Conservation (phyloP, 2,888 invertebrate genomes). For the Polyommatus iphigenia region DNA sequence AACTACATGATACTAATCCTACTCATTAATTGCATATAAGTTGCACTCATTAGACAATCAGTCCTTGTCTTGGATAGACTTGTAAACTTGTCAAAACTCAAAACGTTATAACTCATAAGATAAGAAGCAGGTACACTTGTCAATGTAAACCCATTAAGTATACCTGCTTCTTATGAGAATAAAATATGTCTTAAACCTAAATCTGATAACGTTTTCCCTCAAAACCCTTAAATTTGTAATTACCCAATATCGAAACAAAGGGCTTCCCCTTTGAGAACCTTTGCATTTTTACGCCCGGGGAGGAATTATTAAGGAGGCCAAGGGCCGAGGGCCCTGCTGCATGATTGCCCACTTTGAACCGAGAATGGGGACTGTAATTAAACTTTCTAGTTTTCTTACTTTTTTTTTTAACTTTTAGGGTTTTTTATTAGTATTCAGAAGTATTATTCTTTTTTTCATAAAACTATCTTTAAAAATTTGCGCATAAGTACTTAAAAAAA, state of each 20-base stretch:
- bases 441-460: no score
- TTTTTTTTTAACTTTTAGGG: conserved; percentile 15
- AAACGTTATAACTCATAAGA: no score
- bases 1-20: no score
- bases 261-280: conserved; percentile 47
- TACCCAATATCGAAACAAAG: conserved; percentile 28
- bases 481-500: no score
- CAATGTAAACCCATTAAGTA: no score
- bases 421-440: background rate
- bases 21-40: no score
- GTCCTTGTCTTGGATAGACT: no score
- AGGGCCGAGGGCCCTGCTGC: conserved; percentile 47
- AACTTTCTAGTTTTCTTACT: conserved; percentile 11
- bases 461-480: no score
- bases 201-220: background rate
- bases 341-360: conserved; percentile 59
- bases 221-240: background rate
- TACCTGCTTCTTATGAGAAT: no score
- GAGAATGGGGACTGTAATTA: conserved; percentile 41
- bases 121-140: no score
- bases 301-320: conserved; percentile 58
- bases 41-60: no score
- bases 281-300: conserved; percentile 59
- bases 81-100: no score
- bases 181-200: background rate